Evolutionary conservation across 2,888 invertebrate genomes (phyloP).

Genomic region (Caenorhabditis drosophilae): DNA sequence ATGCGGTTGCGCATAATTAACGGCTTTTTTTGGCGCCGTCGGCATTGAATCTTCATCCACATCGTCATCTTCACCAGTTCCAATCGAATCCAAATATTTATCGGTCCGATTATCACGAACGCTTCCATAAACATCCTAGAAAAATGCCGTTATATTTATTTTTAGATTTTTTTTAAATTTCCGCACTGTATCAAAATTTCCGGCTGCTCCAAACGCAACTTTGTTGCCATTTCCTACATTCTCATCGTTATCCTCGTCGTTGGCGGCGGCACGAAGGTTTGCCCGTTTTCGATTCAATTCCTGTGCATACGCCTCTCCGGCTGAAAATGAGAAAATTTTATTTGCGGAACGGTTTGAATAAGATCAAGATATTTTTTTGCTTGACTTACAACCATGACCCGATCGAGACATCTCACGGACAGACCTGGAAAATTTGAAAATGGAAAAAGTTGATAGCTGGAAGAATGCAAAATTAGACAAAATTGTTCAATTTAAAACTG

Average conservation of each 20-base stretch:
- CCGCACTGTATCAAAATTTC: conserved; percentile 81
- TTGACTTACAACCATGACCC: conserved; percentile 7
- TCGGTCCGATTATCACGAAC: conserved; percentile 77
- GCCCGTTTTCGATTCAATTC: conserved; percentile 37
- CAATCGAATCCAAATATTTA: conserved; percentile 95
- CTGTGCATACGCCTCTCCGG: conserved; percentile 34
- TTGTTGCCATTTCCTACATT: conserved; percentile 53
- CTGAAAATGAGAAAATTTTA: conserved; percentile 2
- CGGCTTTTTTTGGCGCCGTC: conserved; percentile 32
- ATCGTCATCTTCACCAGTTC: conserved; percentile 92
- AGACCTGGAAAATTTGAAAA: not conserved
- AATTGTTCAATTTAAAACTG: too few species aligned
- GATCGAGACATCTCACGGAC: conserved; percentile 30
- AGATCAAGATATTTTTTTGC: not conserved
- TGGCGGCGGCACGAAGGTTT: conserved; percentile 67
- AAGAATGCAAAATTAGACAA: too few species aligned
- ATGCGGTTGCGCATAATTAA: conserved; percentile 47
- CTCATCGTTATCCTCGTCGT: conserved; percentile 74
- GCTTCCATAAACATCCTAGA: conserved; percentile 82
- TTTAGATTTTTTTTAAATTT: too few species aligned
- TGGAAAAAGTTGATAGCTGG: not conserved
- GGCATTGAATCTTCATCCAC: conserved; percentile 64
- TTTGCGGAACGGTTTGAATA: not conserved
- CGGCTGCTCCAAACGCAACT: conserved; percentile 84
- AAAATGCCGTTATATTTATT: too few species aligned